phyloP scores from a whole-genome alignment of 2,888 invertebrate species.

The Dryobota labecula region DNA sequence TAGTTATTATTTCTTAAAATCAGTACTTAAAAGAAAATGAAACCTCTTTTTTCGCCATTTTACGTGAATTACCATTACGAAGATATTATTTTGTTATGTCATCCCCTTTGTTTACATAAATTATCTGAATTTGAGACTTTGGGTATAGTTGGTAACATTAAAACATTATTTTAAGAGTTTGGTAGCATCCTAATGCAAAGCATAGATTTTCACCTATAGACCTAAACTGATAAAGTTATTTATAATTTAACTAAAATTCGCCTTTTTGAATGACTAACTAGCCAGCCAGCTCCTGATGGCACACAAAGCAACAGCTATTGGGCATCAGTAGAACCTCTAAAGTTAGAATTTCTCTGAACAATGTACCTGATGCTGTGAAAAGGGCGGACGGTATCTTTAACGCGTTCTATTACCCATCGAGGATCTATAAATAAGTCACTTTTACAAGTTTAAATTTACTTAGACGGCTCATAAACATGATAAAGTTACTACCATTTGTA shows the following conservation, averaged over 20 bases:
- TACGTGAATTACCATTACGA: too few species aligned
- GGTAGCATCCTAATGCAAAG: too few species aligned
- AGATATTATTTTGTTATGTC: too few species aligned
- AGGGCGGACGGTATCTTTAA: neutral
- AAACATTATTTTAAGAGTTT: neutral
- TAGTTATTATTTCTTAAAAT: too few species aligned
- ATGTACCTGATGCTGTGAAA: neutral
- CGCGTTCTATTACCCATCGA: neutral
- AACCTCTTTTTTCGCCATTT: too few species aligned
- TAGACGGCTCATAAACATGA: constrained; percentile 23
- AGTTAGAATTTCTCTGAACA: neutral
- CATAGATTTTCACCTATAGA: neutral
- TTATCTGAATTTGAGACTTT: too few species aligned
- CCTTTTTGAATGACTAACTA: too few species aligned
- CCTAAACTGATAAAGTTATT: neutral
- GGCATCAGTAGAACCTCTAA: neutral
- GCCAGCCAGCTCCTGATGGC: too few species aligned
- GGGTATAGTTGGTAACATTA: neutral
- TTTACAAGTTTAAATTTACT: constrained; percentile 28
- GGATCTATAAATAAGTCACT: constrained; percentile 17
- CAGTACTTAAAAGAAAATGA: too few species aligned
- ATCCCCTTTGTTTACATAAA: too few species aligned
- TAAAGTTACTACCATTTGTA: too few species aligned
- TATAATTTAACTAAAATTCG: neutral
- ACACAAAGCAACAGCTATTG: neutral